phyloP scores from a whole-genome alignment of 2,797 vertebrate genomes.

The Typhlichthys eigenmanni region DNA sequence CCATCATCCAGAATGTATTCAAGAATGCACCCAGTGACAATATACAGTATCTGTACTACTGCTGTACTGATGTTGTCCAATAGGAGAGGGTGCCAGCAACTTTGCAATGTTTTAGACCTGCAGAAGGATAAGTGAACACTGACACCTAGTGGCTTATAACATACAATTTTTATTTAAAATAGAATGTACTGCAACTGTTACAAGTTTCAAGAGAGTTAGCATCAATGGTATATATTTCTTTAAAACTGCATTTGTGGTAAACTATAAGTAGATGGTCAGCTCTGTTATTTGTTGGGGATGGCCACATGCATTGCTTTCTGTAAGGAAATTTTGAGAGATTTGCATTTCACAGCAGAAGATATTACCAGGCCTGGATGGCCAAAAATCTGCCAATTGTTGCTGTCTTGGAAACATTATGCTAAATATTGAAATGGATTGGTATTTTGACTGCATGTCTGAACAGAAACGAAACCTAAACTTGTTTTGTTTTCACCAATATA shows the following conservation, averaged over 20 bases:
- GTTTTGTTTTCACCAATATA: too few relatives aligned
- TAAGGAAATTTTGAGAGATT: slow-evolving; percentile 1
- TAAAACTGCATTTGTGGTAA: slow-evolving; percentile 17
- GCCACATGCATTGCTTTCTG: slow-evolving; percentile 1
- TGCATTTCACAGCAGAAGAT: slow-evolving; percentile 4
- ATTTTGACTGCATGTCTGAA: too few relatives aligned
- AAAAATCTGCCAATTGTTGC: not conserved
- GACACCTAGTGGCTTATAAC: slow-evolving; percentile 52
- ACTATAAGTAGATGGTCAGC: slow-evolving; percentile 4
- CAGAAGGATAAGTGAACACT: slow-evolving; percentile 41
- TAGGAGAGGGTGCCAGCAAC: not conserved
- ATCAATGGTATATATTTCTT: slow-evolving; percentile 8
- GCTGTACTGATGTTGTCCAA: not conserved
- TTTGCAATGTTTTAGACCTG: not conserved
- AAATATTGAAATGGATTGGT: too few relatives aligned
- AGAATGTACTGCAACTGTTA: not conserved
- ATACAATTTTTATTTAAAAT: slow-evolving; percentile 24
- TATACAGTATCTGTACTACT: slow-evolving; percentile 19
- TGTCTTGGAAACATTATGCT: not conserved
- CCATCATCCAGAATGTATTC: slow-evolving; percentile 18
- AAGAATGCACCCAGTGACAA: slow-evolving; percentile 34
- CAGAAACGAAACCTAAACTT: too few relatives aligned
- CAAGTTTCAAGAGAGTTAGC: slow-evolving; percentile 9
- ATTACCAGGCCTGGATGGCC: slow-evolving; percentile 5
- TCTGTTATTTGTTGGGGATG: not conserved